Conservation (phyloP, 2,113 vertebrate genomes). For the Pelmatolapia mariae region DNA sequence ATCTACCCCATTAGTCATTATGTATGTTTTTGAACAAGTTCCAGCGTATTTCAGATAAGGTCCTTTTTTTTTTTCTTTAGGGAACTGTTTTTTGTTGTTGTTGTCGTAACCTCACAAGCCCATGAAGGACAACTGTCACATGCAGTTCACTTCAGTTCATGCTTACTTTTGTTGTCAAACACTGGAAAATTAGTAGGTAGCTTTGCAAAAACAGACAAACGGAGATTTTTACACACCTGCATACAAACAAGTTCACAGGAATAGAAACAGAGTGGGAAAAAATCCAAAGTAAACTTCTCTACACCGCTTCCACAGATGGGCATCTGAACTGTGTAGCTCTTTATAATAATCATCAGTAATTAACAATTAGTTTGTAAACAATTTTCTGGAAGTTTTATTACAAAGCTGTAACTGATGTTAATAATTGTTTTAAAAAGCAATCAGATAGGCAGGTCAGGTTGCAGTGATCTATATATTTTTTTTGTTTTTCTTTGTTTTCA, state of each 20-base stretch:
- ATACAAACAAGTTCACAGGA: background rate
- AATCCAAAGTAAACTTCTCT: accelerated
- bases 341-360: background rate
- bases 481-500: background rate
- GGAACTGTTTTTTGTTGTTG: background rate
- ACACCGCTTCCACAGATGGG: background rate
- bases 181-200: background rate
- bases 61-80: background rate
- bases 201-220: background rate
- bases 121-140: background rate
- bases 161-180: background rate
- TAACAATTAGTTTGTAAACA: background rate
- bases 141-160: background rate
- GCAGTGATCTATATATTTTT: background rate
- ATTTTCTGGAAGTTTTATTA: background rate
- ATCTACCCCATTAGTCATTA: background rate
- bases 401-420: background rate
- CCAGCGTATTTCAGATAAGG: background rate
- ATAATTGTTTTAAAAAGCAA: background rate
- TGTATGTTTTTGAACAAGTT: background rate
- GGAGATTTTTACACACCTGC: background rate
- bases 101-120: background rate
- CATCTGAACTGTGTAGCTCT: background rate
- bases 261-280: background rate
- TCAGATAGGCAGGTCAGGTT: background rate